Percentiles rank a stretch among this genome's conserved stretches.
Evolutionary conservation across 92 coral and sea anemone genomes (phyloP).

Genomic region (Palythoa grandiflora): DNA sequence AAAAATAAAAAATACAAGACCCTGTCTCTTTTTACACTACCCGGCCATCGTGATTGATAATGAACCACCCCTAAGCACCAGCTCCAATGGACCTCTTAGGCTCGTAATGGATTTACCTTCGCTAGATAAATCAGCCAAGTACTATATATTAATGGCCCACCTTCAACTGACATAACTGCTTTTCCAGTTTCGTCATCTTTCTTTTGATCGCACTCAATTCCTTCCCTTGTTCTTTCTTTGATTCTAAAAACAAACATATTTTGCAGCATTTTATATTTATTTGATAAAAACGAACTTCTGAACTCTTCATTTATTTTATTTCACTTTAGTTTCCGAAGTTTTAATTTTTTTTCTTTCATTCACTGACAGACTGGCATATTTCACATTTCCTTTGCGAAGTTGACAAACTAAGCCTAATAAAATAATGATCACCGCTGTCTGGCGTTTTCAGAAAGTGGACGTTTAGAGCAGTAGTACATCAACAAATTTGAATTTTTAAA

Average conservation of each 20-base stretch:
- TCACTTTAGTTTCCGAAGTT: not conserved
- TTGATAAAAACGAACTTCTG: not conserved
- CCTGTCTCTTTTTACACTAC: too few species aligned
- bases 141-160: constrained; percentile 6
- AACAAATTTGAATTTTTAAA: too few species aligned
- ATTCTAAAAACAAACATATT: constrained; percentile 32
- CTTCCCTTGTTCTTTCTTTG: constrained; percentile 53
- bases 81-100: too few species aligned
- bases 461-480: too few species aligned
- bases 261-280: not conserved
- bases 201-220: constrained; percentile 54
- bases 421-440: too few species aligned
- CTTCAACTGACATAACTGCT: constrained; percentile 51
- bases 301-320: not conserved
- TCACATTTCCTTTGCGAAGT: too few species aligned
- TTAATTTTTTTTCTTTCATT: too few species aligned
- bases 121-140: not conserved
- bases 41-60: too few species aligned
- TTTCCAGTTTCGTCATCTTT: constrained; percentile 54
- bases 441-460: too few species aligned
- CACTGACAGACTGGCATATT: too few species aligned
- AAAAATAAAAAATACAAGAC: not conserved
- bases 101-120: not conserved
- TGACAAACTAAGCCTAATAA: too few species aligned
- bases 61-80: too few species aligned